These are phyloP conservation scores for Chloropsis cyanopogon DNA, from an alignment of 2,113 vertebrate species.

Conservation along the genomic window DNA sequence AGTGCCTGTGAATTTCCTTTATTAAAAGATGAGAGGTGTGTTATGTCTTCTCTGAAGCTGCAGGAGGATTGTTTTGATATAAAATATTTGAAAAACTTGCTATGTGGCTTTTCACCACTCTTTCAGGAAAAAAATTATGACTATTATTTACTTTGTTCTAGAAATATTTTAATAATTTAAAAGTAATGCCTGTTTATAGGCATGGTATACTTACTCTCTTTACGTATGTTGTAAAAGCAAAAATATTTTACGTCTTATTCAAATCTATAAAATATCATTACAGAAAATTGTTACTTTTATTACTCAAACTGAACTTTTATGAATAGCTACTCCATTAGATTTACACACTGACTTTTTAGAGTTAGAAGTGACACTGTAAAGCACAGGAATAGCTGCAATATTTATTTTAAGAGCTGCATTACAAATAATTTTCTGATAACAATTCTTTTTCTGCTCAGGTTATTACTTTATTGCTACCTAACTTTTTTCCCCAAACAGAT, in stretches of 20 bases:
- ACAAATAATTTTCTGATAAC: slow-evolving; percentile 35
- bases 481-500: background rate
- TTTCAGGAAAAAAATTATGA: background rate
- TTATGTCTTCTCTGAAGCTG: background rate
- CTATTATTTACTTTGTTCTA: slow-evolving; percentile 28
- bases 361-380: slow-evolving; percentile 46
- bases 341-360: slow-evolving; percentile 52
- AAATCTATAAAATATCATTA: slow-evolving; percentile 67
- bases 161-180: slow-evolving; percentile 38
- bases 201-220: background rate
- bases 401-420: slow-evolving; percentile 50
- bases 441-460: slow-evolving; percentile 1
- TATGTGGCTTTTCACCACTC: background rate
- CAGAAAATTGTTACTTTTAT: slow-evolving; percentile 64
- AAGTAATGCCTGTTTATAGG: slow-evolving; percentile 17
- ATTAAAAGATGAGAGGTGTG: background rate
- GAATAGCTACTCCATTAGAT: slow-evolving; percentile 53
- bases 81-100: slow-evolving; percentile 27
- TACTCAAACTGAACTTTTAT: slow-evolving; percentile 60
- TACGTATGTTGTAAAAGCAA: slow-evolving; percentile 48
- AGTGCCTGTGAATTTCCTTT: background rate
- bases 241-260: slow-evolving; percentile 60
- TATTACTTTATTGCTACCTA: background rate
- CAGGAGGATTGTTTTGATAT: background rate
- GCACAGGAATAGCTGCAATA: background rate